Conservation (phyloP, 2,888 invertebrate species). For the Poecilobothrus nobilitatus region DNA sequence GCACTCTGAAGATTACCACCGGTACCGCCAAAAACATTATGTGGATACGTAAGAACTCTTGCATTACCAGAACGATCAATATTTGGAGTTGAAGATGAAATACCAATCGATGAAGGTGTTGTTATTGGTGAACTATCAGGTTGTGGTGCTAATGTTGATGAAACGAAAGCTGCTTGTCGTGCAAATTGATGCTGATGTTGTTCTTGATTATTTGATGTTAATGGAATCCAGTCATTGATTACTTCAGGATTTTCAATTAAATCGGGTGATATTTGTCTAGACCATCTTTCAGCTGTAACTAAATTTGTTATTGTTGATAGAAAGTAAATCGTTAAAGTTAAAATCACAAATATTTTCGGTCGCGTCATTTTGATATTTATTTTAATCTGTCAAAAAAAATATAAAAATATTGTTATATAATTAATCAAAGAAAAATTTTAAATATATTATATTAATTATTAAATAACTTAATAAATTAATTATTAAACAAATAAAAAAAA, state of each 20-base stretch:
- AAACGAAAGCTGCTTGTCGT: not conserved
- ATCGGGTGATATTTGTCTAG: slow-evolving; percentile 36
- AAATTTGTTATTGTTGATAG: too few relatives aligned
- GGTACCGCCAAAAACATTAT: slow-evolving; percentile 35
- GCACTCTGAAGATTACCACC: slow-evolving; percentile 31
- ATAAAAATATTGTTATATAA: too few relatives aligned
- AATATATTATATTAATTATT: too few relatives aligned
- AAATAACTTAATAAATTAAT: too few relatives aligned
- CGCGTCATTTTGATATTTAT: too few relatives aligned
- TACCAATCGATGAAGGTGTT: not conserved
- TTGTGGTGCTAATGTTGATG: not conserved
- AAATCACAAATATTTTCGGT: too few relatives aligned
- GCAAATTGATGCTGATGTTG: not conserved
- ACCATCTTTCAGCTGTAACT: slow-evolving; percentile 36
- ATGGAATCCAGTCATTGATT: slow-evolving; percentile 49
- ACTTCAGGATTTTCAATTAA: slow-evolving; percentile 32
- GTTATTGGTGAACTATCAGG: not conserved
- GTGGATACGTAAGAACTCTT: slow-evolving; percentile 42
- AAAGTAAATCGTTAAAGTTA: too few relatives aligned
- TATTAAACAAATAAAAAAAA: too few relatives aligned
- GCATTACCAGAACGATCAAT: slow-evolving; percentile 38
- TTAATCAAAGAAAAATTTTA: too few relatives aligned
- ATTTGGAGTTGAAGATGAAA: slow-evolving; percentile 18
- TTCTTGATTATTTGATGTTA: slow-evolving; percentile 30
- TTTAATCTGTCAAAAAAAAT: too few relatives aligned